Percentiles rank a stretch among this genome's conserved stretches.
phyloP scores from a whole-genome alignment of 2,888 invertebrate genomes.

The Drosophila picticornis region DNA sequence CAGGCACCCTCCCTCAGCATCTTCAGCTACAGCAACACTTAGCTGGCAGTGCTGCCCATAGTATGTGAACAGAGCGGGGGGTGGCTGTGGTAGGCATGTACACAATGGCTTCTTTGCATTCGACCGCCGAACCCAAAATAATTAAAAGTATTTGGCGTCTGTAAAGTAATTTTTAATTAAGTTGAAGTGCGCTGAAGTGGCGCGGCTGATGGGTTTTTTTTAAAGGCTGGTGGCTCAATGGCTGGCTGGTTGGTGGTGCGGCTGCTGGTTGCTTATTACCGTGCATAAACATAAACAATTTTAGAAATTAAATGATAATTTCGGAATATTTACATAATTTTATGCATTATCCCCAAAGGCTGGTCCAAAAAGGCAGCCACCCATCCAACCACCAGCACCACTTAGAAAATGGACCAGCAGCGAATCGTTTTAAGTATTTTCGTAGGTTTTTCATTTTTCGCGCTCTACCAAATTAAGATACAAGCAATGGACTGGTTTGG shows the following conservation, averaged over 20 bases:
- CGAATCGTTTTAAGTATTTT: conserved; percentile 2
- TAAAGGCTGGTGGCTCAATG: conserved; percentile 29
- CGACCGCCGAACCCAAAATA: conserved; percentile 78
- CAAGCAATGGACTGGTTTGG: conserved; percentile 12
- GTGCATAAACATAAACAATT: conserved; percentile 78
- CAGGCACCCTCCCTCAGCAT: neutral
- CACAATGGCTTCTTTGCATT: conserved; percentile 64
- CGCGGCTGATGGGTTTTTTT: conserved; percentile 36
- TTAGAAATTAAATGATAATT: conserved; percentile 78
- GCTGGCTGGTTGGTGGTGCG: conserved; percentile 12
- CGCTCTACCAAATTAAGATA: conserved; percentile 51
- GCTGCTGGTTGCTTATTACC: conserved; percentile 71
- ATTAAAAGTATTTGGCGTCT: conserved; percentile 80
- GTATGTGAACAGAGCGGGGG: neutral
- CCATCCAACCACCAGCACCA: neutral
- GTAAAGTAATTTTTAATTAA: conserved; percentile 80
- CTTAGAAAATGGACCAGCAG: neutral
- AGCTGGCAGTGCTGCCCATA: conserved; percentile 17
- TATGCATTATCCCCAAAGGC: conserved; percentile 69
- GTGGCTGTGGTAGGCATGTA: conserved; percentile 20
- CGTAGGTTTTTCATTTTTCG: conserved; percentile 33
- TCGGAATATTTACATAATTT: conserved; percentile 76
- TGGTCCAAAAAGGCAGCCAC: conserved; percentile 25
- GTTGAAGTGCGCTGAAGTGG: conserved; percentile 73
- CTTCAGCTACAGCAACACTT: conserved; percentile 32